phyloP scores from a whole-genome alignment of 2,797 vertebrate genomes.

The Pseudochromis fuscus region DNA sequence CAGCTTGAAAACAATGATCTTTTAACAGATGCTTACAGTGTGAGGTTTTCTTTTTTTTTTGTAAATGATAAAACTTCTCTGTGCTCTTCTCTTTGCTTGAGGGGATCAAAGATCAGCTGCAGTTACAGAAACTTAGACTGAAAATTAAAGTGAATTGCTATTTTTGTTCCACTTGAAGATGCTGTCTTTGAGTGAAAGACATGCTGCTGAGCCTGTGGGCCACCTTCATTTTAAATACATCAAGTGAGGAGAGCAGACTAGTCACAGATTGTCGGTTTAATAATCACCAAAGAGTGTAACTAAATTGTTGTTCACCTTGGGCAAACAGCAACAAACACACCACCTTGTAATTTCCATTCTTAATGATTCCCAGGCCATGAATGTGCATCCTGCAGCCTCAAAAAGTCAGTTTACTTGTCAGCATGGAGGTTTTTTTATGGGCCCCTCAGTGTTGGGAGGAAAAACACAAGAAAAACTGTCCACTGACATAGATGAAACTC shows the following conservation, averaged over 20 bases:
- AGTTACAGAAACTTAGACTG: not conserved
- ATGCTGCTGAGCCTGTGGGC: no score
- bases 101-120: not conserved
- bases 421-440: constrained; percentile 39
- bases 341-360: constrained; percentile 64
- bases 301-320: constrained; percentile 44
- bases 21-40: not conserved
- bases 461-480: constrained; percentile 37
- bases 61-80: not conserved
- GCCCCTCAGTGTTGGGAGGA: constrained; percentile 17
- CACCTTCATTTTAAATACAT: no score
- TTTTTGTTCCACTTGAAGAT: not conserved
- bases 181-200: no score
- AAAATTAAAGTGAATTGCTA: not conserved
- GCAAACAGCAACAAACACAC: constrained; percentile 47
- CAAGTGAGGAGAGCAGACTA: constrained; percentile 1
- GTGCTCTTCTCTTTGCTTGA: constrained; percentile 8
- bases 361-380: constrained; percentile 70
- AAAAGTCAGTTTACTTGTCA: constrained; percentile 42
- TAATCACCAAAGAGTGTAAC: constrained; percentile 24
- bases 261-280: not conserved
- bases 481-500: not conserved
- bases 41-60: no score
- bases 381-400: constrained; percentile 60
- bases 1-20: not conserved